Base-by-base conservation (phyloP, 2,797 vertebrate species). In the Periophthalmus magnuspinnatus region DNA sequence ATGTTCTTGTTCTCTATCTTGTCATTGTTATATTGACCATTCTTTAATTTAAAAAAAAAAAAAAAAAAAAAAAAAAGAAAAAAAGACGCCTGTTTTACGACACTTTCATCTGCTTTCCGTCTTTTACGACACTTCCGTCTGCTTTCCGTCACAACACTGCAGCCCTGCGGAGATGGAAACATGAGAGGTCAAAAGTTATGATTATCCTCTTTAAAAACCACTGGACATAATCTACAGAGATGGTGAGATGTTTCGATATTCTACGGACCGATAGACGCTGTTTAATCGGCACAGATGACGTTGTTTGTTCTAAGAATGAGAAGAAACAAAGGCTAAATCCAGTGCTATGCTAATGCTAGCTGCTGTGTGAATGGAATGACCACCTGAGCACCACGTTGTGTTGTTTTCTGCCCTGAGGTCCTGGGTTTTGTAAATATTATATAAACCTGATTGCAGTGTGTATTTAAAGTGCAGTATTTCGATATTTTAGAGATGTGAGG, bases 111-210 rank as follows among this genome's bases (percentile, higher is more conserved):
- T 66, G 14, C 24, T 90, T 93, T 93, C 65, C 86, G 90, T 79
- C 73, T n/a, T 73, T 84, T 80, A 69, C 88, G 87, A 84, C 91
- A 82, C 19, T 22, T 60, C 0, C 0, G 0, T 2, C 5, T 66
- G 14, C 24, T 90, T 93, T 93, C 65, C 86, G 90, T 79, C 73
- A 84, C 75, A 80, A 74, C 81, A 80, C 76, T 54, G 75, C 56
- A 66, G 55, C 59, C 60, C 32, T 19, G 21, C 22, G 47, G 66
- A 32, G 11, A 70, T 0, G 70, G 73, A 66, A 88, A 83, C 83
- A 87, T 78, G 77, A 75, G 76, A 87, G 88, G 91, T 92, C 84
- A 90, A 77, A 86, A 86, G 86, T 82, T 87, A 86, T 85, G 86
- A 54, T 80, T 68, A 21, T 60, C 32, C 62, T 45, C 50, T 81